Evolutionary conservation across 2,888 invertebrate genomes (phyloP).

Genomic region (Meta bourneti): DNA sequence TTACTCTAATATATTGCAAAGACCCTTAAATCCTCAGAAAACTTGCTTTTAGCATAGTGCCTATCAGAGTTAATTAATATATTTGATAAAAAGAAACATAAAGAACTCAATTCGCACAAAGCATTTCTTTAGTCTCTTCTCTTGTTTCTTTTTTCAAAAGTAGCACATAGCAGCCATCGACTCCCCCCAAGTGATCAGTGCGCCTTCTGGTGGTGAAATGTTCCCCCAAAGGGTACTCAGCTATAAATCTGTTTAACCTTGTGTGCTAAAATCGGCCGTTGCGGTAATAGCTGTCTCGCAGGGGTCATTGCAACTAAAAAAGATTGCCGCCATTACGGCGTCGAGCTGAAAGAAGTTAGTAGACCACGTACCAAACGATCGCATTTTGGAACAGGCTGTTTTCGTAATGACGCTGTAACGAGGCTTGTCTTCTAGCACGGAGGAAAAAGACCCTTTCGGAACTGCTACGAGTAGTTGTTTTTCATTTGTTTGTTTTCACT

Average conservation of each 20-base stretch:
- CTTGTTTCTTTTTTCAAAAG: background rate
- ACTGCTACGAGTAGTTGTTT: slow-evolving; percentile 37
- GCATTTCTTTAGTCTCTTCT: no score
- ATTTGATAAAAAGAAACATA: no score
- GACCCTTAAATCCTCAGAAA: no score
- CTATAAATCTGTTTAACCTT: slow-evolving; percentile 69
- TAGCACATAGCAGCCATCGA: background rate
- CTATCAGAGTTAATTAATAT: no score
- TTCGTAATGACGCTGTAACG: slow-evolving; percentile 72
- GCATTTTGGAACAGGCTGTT: slow-evolving; percentile 61
- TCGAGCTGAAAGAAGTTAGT: slow-evolving; percentile 53
- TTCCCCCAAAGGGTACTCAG: slow-evolving; percentile 1
- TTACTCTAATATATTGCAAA: no score
- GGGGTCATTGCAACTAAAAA: slow-evolving; percentile 64
- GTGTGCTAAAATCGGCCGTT: slow-evolving; percentile 33
- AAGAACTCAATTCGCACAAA: no score
- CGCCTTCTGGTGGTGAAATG: background rate
- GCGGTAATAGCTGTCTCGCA: slow-evolving; percentile 63
- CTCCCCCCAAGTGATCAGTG: background rate
- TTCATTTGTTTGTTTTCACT: slow-evolving; percentile 40
- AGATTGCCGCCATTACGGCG: slow-evolving; percentile 63
- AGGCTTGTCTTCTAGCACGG: slow-evolving; percentile 68
- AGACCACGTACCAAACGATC: slow-evolving; percentile 54
- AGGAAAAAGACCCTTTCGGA: slow-evolving; percentile 39
- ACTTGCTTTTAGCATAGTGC: no score